Base-by-base conservation (phyloP, 1,140 invertebrate genomes). In the Sminthurinus signatus region DNA sequence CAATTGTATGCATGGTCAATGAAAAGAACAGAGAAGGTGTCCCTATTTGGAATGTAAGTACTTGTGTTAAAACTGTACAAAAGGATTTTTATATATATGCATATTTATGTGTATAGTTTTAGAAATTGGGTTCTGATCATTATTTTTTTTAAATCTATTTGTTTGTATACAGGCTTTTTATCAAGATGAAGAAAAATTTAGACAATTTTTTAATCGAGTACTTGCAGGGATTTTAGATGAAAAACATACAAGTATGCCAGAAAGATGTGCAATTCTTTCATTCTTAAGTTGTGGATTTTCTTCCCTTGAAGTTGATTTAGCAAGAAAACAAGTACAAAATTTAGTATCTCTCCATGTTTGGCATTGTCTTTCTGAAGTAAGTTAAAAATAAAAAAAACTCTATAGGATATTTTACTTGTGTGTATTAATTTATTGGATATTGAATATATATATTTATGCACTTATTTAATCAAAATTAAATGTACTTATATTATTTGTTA, bases 301-400 rank as follows among this genome's bases (percentile, higher is more conserved):
- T 14, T 69, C 67, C 4, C 74, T 97, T 88, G 95, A 98, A 80
- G 87, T 96, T 25, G 88, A 89, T 68, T 75, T 99, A 10, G 92
- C 98, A 48, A 78, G 96, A 36, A 88, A 94, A 72, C 90, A 96
- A 78, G 87, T 96, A 2, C 94, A 96, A 75, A 81, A 86, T 66
- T 79, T 98, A 23, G 91, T 98, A 0, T 96, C 93, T 0, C 80
- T 98, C 0, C 87, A 92, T 5, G 96, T 94, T 81, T 98, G 96
- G 94, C 82, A 85, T 23, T 94, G 90, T 73, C 78, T 99, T 17
- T 86, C 95, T 73, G 85, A 81, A 80, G 89, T 84, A 76, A 78
- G 80, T 77, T 2, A 36, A 14, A 25, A 21, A 21, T 52, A 19
- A 48, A 54, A 28, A 56, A 2, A 39, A 50, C 42, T 57, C 25